phyloP scores from a whole-genome alignment of 2,113 vertebrate genomes.

The Beaufortia kweichowensis region DNA sequence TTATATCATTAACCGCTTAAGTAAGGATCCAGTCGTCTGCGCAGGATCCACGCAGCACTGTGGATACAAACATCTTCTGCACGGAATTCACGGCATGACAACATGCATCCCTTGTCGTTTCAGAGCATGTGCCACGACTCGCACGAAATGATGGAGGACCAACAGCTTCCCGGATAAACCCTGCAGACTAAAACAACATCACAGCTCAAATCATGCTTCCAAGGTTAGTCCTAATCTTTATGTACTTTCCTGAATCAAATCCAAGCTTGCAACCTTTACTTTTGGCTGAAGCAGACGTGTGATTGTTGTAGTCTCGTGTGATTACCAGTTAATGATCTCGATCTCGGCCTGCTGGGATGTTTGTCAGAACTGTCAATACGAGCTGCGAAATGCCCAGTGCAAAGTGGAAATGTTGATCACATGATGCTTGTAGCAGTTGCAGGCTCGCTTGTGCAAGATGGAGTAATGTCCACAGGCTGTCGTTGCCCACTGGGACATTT shows the following conservation, averaged over 20 bases:
- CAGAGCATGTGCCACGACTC: slow-evolving; percentile 60
- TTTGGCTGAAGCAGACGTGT: not conserved
- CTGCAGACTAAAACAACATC: slow-evolving; percentile 58
- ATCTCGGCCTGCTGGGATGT: slow-evolving; percentile 37
- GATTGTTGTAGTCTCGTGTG: not conserved
- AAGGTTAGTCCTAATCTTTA: slow-evolving; percentile 62
- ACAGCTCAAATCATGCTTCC: slow-evolving; percentile 57
- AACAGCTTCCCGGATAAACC: slow-evolving; percentile 61
- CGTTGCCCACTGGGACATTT: slow-evolving; percentile 2
- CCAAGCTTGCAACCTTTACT: not conserved
- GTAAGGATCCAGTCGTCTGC: slow-evolving; percentile 50
- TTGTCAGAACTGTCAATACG: not conserved
- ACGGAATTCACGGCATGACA: slow-evolving; percentile 58
- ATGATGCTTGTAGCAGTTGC: slow-evolving; percentile 23
- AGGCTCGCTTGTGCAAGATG: slow-evolving; percentile 13
- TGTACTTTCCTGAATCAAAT: not conserved
- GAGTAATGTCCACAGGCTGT: slow-evolving; percentile 3
- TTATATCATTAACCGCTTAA: slow-evolving; percentile 53
- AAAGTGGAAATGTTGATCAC: slow-evolving; percentile 1
- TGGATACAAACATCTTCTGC: slow-evolving; percentile 45
- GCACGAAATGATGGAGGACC: slow-evolving; percentile 54
- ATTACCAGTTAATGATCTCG: slow-evolving; percentile 34
- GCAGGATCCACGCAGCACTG: slow-evolving; percentile 17
- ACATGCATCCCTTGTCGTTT: slow-evolving; percentile 61
- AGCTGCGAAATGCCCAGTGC: slow-evolving; percentile 7